Conservation (phyloP, 2,888 invertebrate species). For the Pycnomerus fuliginosus region DNA sequence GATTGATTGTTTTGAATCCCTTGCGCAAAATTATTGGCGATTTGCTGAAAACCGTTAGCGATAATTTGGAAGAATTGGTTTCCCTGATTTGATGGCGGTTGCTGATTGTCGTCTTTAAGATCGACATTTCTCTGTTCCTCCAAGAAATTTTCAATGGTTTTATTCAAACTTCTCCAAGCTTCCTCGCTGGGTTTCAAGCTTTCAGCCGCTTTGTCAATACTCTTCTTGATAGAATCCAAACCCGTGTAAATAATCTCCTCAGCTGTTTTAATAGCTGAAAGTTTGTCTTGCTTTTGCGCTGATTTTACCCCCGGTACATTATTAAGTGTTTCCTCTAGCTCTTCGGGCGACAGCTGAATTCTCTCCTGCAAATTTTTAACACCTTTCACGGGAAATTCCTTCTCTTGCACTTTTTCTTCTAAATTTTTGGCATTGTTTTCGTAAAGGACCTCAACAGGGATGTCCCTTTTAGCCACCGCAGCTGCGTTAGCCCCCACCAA, state of each 20-base stretch:
- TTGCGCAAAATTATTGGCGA: conserved; percentile 23
- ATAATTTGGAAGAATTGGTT: conserved; percentile 22
- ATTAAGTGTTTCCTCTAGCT: conserved; percentile 27
- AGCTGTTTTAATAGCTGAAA: conserved; percentile 15
- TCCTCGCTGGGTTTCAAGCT: conserved; percentile 11
- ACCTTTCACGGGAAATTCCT: conserved; percentile 24
- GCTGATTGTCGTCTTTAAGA: conserved; percentile 18
- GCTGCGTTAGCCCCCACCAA: conserved; percentile 30
- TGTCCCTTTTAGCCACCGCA: conserved; percentile 34
- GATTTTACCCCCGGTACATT: conserved; percentile 16
- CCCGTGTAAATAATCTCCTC: conserved; percentile 24
- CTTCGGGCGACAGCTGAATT: conserved; percentile 35
- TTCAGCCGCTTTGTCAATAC: conserved; percentile 14
- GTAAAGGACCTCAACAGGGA: conserved; percentile 46
- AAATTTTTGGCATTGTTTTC: conserved; percentile 36
- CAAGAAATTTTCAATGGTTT: conserved; percentile 20
- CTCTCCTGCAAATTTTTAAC: conserved; percentile 38
- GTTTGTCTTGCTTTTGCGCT: not conserved
- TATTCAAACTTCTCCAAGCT: conserved; percentile 25
- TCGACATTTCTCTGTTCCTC: conserved; percentile 10
- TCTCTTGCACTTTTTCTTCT: conserved; percentile 38
- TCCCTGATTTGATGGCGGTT: conserved; percentile 6
- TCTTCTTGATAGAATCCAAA: conserved; percentile 20
- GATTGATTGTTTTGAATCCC: conserved; percentile 10
- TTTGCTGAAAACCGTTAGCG: conserved; percentile 20